Percentiles rank a stretch among this genome's conserved stretches.
These are phyloP conservation scores for Etheostoma cragini DNA, from an alignment of 2,113 vertebrate species.

Conservation along the genomic window DNA sequence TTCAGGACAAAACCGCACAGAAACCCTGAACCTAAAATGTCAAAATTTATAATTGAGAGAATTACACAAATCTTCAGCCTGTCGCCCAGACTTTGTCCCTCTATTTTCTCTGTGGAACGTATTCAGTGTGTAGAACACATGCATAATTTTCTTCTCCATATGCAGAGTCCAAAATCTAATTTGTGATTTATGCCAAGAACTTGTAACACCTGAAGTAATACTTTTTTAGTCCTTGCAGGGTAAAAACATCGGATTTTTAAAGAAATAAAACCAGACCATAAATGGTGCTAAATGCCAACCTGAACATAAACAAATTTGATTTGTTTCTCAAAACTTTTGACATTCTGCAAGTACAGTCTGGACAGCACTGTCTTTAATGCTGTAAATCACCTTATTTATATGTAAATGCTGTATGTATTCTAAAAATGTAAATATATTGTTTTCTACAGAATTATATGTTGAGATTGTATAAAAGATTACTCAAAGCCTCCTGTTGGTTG, in stretches of 20 bases:
- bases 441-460: conserved; percentile 57
- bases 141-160: neutral
- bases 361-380: conserved; percentile 16
- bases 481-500: neutral
- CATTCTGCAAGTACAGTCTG: conserved; percentile 3
- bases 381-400: conserved; percentile 67
- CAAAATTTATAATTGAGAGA: neutral
- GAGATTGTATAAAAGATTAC: conserved; percentile 34
- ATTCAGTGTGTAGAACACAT: neutral
- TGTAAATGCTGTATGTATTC: conserved; percentile 65
- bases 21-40: neutral
- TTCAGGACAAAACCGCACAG: neutral
- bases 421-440: conserved; percentile 63
- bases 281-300: neutral
- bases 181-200: neutral
- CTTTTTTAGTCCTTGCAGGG: neutral
- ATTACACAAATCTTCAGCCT: neutral
- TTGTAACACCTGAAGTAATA: neutral
- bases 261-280: neutral
- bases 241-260: neutral
- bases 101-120: neutral
- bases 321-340: neutral
- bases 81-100: neutral
- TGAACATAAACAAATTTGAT: neutral
- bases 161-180: neutral